Evolutionary conservation across 2,888 invertebrate genomes (phyloP).

Genomic region (Leucozona laternaria): DNA sequence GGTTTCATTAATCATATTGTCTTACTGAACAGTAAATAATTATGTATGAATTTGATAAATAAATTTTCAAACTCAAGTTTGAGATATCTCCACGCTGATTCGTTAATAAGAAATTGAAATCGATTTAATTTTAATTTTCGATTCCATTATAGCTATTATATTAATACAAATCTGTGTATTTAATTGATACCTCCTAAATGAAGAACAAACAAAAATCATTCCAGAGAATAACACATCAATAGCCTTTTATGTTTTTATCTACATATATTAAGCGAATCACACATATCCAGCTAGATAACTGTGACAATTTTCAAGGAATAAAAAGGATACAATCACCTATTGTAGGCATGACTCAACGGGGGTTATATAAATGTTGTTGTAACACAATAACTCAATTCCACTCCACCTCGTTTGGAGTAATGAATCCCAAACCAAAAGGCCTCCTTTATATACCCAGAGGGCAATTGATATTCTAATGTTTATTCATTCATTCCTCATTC

Average conservation of each 20-base stretch:
- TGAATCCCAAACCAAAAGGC: constrained; percentile 53
- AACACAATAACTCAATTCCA: constrained; percentile 54
- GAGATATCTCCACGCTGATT: too few species aligned
- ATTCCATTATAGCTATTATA: background rate
- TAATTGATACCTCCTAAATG: background rate
- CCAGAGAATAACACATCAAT: background rate
- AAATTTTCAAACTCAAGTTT: too few species aligned
- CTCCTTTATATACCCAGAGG: constrained; percentile 50
- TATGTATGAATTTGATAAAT: too few species aligned
- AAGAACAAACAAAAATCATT: constrained; percentile 10
- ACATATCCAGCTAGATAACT: background rate
- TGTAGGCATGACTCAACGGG: constrained; percentile 40
- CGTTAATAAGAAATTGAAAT: too few species aligned
- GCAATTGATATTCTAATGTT: constrained; percentile 69
- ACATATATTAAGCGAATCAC: constrained; percentile 20
- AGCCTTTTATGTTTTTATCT: constrained; percentile 22
- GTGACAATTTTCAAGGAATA: constrained; percentile 32
- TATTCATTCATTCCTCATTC: constrained; percentile 50
- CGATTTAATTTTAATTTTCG: too few species aligned
- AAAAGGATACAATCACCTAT: constrained; percentile 36
- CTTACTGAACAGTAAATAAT: too few species aligned
- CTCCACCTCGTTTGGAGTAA: constrained; percentile 56
- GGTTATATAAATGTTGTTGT: constrained; percentile 40
- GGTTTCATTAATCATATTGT: too few species aligned
- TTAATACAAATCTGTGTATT: background rate